Conservation (phyloP, 2,797 vertebrate genomes). For the Chelon auratus region DNA sequence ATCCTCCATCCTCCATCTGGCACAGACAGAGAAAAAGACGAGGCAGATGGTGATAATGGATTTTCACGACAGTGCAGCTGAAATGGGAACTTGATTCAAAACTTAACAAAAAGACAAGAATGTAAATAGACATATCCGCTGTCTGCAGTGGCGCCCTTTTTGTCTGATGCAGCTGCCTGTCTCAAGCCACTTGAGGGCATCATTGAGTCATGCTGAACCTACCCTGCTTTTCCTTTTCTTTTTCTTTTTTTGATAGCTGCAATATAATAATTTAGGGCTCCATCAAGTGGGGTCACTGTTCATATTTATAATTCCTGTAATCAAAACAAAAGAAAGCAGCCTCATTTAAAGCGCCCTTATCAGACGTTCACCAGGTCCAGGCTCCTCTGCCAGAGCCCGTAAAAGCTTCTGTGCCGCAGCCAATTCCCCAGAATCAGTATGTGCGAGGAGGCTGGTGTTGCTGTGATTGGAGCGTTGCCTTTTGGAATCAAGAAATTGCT, state of each 20-base stretch:
- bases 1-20: constrained; percentile 15
- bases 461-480: constrained; percentile 51
- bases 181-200: constrained; percentile 73
- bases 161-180: constrained; percentile 6
- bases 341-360: constrained; percentile 62
- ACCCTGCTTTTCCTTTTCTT: background rate
- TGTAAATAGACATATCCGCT: background rate
- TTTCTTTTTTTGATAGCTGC: constrained; percentile 15
- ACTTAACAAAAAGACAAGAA: background rate
- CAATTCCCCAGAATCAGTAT: constrained; percentile 52
- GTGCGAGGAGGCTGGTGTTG: constrained; percentile 48
- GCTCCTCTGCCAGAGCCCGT: constrained; percentile 52
- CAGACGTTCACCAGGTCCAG: constrained; percentile 59
- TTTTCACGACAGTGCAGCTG: constrained; percentile 4
- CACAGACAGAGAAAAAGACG: background rate
- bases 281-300: constrained; percentile 61
- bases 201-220: constrained; percentile 56
- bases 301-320: constrained; percentile 66
- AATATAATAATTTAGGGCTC: constrained; percentile 52
- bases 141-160: background rate
- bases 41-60: constrained; percentile 20
- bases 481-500: constrained; percentile 53
- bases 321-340: constrained; percentile 53
- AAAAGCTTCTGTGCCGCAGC: constrained; percentile 49
- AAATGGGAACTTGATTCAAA: constrained; percentile 2